Conservation (phyloP, 2,113 vertebrate genomes). For the Atractosteus spatula region DNA sequence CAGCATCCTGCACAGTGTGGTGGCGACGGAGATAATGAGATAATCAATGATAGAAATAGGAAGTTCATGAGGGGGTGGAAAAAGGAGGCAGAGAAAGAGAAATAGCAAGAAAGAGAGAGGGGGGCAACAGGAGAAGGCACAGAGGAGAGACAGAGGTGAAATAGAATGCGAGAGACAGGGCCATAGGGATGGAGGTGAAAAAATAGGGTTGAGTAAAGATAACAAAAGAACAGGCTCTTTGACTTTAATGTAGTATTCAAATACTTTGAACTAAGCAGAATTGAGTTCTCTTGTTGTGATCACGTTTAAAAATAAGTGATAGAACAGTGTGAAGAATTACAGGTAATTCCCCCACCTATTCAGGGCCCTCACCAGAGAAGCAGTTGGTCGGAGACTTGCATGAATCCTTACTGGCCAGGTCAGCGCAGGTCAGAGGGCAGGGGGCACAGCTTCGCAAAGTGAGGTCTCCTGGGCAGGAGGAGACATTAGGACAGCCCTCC, state of each 20-base stretch:
- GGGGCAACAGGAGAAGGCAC: background rate
- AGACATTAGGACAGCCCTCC: slow-evolving; percentile 66
- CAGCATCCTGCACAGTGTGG: slow-evolving; percentile 70
- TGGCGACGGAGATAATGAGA: background rate
- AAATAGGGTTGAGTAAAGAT: no score
- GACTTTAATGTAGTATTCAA: no score
- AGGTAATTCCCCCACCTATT: background rate
- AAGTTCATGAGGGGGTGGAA: background rate
- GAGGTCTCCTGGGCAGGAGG: slow-evolving; percentile 62
- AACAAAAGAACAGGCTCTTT: no score
- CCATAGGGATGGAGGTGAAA: no score
- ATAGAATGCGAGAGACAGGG: no score
- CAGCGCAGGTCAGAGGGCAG: slow-evolving; percentile 78
- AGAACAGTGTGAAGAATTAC: no score
- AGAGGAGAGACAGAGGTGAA: background rate
- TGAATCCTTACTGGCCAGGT: slow-evolving; percentile 49
- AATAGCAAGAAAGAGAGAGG: background rate
- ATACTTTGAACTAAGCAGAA: no score
- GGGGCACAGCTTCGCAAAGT: slow-evolving; percentile 63
- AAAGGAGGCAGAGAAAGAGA: background rate
- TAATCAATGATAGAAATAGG: background rate
- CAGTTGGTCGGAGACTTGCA: slow-evolving; percentile 61
- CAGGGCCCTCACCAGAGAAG: slow-evolving; percentile 61
- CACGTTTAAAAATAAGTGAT: no score
- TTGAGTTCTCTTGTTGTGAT: no score